Conservation (phyloP, 1,140 invertebrate species). For the Adoxophyes honmai region DNA sequence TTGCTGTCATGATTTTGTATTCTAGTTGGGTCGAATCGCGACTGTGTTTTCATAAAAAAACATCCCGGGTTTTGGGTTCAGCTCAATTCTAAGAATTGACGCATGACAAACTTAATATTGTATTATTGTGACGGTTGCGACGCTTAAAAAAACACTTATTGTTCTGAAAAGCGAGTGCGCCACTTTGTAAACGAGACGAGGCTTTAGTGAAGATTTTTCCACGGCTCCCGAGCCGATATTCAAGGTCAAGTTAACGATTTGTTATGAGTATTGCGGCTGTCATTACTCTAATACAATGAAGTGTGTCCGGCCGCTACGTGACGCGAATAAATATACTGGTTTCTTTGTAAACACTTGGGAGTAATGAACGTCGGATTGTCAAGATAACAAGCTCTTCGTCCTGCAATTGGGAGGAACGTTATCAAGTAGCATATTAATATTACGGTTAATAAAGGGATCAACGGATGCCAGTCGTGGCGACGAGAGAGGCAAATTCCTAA, state of each 20-base stretch:
- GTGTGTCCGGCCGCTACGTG: not conserved
- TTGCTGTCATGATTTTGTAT: too few relatives aligned
- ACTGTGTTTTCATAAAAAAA: too few relatives aligned
- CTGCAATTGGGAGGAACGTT: not conserved
- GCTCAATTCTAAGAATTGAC: too few relatives aligned
- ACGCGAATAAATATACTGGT: not conserved
- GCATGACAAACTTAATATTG: too few relatives aligned
- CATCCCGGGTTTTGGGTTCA: too few relatives aligned
- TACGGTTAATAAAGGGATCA: slow-evolving; percentile 14
- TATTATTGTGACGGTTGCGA: too few relatives aligned
- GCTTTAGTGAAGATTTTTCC: not conserved
- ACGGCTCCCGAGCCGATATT: not conserved
- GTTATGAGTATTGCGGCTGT: not conserved
- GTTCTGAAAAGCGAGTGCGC: too few relatives aligned
- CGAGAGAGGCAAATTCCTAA: not conserved
- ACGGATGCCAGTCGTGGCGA: not conserved
- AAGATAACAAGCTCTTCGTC: not conserved
- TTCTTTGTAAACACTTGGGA: not conserved
- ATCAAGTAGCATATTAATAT: slow-evolving; percentile 1
- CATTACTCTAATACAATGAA: not conserved
- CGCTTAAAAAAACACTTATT: too few relatives aligned
- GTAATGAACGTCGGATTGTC: not conserved
- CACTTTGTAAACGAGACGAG: too few relatives aligned
- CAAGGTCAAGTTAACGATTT: not conserved
- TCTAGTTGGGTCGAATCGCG: too few relatives aligned